Base-by-base conservation (phyloP, 2,113 vertebrate species). In the Burhinus bistriatus region DNA sequence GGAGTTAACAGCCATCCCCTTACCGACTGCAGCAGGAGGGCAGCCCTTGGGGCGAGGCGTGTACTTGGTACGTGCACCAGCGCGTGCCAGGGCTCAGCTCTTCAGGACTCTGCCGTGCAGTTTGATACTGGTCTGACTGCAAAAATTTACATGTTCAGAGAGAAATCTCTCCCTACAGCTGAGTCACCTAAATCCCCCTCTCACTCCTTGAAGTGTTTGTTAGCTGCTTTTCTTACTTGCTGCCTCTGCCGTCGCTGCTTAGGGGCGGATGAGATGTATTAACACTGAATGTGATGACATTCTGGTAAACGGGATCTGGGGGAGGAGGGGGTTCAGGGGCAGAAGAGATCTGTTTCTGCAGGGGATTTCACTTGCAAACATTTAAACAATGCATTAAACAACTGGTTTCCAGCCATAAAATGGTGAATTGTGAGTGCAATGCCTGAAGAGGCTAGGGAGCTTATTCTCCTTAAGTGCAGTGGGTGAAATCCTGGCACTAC, bases 101-200 rank as follows among this genome's bases (percentile, higher is more conserved):
- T 54, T 17, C 75, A 32, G 12, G 6, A 8, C 4, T 47, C 30
- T 9, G 26, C 21, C 0, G 1, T 47, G 25, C 9, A 1, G 15
- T n/a, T 45, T 21, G 72, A 21, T 29, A 11, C 18, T 23, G 32
- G 34, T 13, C 32, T 25, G 44, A 26, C 20, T 11, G 34, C 29
- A 44, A 25, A 34, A 38, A 17, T 9, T 17, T 16, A 16, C 4
- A 1, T 12, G 18, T 6, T 9, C 4, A 11, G 40, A 16, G 32
- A 23, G 12, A 17, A 25, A 14, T n/a, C 14, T 22, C n/a, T 27
- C 72, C 61, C 23, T 6, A 0, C 29, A 4, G 6, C 34, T 17
- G 34, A 38, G 29, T 11, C 22, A 12, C n/a, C n/a, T 18, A 30
- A 73, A 45, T 17, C 15, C 44, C 8, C 4, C 34, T 16, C 30